These are phyloP conservation scores for Laothoe populi DNA, from an alignment of 2,888 invertebrate species.

Conservation along the genomic window DNA sequence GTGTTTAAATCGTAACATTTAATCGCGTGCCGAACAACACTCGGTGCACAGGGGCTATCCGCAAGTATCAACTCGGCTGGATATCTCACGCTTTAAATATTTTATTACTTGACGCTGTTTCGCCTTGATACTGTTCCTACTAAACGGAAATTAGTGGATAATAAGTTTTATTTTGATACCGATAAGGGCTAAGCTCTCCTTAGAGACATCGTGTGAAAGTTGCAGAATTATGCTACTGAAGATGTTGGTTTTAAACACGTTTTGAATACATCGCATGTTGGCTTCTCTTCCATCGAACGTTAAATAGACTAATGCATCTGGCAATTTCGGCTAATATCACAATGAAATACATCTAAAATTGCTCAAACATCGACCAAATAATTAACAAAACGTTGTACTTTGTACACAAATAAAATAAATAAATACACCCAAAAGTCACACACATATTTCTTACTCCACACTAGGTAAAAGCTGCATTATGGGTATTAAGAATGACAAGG, in stretches of 20 bases:
- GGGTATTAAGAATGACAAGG: too few species aligned
- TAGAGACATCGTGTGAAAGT: background rate
- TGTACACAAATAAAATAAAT: too few species aligned
- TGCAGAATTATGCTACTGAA: slow-evolving; percentile 13
- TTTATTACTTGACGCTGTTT: slow-evolving; percentile 41
- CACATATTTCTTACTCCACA: too few species aligned
- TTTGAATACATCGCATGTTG: background rate
- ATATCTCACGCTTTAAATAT: slow-evolving; percentile 70
- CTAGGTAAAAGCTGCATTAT: too few species aligned
- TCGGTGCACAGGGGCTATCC: slow-evolving; percentile 63
- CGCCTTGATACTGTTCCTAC: background rate
- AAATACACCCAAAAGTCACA: too few species aligned
- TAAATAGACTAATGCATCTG: too few species aligned
- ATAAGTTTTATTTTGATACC: background rate
- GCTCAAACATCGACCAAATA: too few species aligned
- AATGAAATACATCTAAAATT: background rate
- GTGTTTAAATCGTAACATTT: slow-evolving; percentile 43
- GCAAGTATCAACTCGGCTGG: slow-evolving; percentile 67
- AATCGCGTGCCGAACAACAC: slow-evolving; percentile 47
- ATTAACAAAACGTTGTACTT: too few species aligned
- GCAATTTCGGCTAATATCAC: too few species aligned
- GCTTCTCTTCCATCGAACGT: too few species aligned
- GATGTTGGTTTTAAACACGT: slow-evolving; percentile 11
- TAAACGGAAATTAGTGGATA: background rate
- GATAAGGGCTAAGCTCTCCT: background rate